Evolutionary conservation across 2,797 vertebrate genomes (phyloP).

Genomic region (Sebastes reedi): DNA sequence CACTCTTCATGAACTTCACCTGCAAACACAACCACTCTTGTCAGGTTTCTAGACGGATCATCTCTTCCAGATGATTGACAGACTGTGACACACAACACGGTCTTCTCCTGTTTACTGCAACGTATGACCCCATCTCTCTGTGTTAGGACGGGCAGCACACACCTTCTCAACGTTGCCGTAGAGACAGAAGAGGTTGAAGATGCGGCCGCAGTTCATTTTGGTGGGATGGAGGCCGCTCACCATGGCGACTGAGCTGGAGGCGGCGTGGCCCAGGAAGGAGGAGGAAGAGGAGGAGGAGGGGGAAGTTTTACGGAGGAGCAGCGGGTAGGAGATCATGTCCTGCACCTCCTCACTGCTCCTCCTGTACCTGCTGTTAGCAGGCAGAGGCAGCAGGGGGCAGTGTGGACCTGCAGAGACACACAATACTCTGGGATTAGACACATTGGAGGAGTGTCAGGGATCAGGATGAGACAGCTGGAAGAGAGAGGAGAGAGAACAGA

Average conservation of each 20-base stretch:
- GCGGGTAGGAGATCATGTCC: constrained; percentile 89
- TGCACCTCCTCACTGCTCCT: constrained; percentile 88
- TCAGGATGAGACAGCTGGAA: neutral
- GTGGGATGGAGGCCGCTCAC: constrained; percentile 94
- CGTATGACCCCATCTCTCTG: neutral
- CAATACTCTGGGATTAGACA: neutral
- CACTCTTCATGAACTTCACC: constrained; percentile 98
- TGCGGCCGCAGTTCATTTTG: constrained; percentile 97
- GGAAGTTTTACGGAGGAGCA: constrained; percentile 81
- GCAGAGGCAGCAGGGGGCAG: constrained; percentile 90
- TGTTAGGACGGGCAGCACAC: neutral
- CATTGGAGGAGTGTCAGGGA: neutral
- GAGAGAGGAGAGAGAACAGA: neutral
- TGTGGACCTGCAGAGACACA: constrained; percentile 81
- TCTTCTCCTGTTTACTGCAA: neutral
- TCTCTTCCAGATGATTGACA: neutral
- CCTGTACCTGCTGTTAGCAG: constrained; percentile 86
- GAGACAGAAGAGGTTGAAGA: constrained; percentile 98
- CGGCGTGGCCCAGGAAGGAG: constrained; percentile 83
- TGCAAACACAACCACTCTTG: constrained; percentile 47
- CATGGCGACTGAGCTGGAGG: constrained; percentile 94
- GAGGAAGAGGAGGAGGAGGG: constrained; percentile 70
- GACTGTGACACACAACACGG: neutral
- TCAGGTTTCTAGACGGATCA: no score
- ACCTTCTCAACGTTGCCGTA: constrained; percentile 99